Percentiles rank a stretch among this genome's conserved stretches.
Conservation (phyloP, 1,140 invertebrate genomes). For the Pachyrhynchus sulphureomaculatus region DNA sequence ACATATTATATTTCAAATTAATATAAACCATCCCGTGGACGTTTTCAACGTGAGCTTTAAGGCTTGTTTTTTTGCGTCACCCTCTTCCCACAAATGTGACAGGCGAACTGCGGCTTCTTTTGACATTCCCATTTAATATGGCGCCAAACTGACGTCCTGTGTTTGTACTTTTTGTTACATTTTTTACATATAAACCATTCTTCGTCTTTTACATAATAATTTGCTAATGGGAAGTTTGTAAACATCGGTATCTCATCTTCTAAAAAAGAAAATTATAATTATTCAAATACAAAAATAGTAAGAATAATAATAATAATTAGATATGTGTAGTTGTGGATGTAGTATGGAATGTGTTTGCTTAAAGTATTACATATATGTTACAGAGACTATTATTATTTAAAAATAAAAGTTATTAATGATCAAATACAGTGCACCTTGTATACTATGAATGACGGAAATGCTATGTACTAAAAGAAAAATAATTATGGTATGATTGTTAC, state of each 20-base stretch:
- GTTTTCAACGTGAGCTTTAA: slow-evolving; percentile 54
- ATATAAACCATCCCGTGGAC: slow-evolving; percentile 20
- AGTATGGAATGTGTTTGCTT: too few species aligned
- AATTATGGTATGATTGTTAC: too few species aligned
- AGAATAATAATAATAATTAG: too few species aligned
- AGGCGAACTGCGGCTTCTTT: slow-evolving; percentile 56
- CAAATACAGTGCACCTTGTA: too few species aligned
- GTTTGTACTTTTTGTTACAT: slow-evolving; percentile 38
- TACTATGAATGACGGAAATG: too few species aligned
- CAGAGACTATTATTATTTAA: too few species aligned
- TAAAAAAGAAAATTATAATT: slow-evolving; percentile 6
- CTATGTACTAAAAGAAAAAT: too few species aligned
- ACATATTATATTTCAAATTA: neutral
- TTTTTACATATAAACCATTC: slow-evolving; percentile 24
- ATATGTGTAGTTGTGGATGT: too few species aligned
- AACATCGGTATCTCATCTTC: slow-evolving; percentile 9
- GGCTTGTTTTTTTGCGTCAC: slow-evolving; percentile 52
- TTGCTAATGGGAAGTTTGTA: slow-evolving; percentile 17
- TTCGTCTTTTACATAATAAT: slow-evolving; percentile 11
- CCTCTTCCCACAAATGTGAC: slow-evolving; percentile 51
- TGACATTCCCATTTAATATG: slow-evolving; percentile 74
- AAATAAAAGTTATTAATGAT: too few species aligned
- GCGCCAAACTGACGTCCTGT: slow-evolving; percentile 50
- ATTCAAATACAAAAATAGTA: too few species aligned
- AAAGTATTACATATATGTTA: too few species aligned